phyloP scores from a whole-genome alignment of 1,140 invertebrate genomes.

The Globodera rostochiensis region DNA sequence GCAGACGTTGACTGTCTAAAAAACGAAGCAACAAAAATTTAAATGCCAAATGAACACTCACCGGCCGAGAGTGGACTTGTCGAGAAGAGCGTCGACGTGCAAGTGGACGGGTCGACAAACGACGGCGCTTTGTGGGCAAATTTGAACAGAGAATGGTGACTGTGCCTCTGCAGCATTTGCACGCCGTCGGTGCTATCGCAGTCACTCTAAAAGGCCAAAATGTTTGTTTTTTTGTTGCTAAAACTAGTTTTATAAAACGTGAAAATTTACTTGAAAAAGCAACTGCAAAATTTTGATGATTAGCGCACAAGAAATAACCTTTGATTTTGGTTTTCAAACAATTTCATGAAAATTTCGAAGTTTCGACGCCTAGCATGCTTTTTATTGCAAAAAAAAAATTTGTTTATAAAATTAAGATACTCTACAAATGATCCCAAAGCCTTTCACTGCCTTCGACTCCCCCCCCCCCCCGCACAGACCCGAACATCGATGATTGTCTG shows the following conservation, averaged over 20 bases:
- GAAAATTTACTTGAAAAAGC: no score
- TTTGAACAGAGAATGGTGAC: slow-evolving; percentile 38
- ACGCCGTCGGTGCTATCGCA: slow-evolving; percentile 42
- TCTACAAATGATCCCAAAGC: no score
- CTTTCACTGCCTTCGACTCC: background rate
- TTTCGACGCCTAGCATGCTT: no score
- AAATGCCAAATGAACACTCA: background rate
- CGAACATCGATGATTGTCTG: slow-evolving; percentile 64
- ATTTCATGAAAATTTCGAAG: no score
- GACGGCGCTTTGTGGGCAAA: slow-evolving; percentile 42
- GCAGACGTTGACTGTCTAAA: slow-evolving; percentile 57
- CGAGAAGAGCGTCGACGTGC: slow-evolving; percentile 48
- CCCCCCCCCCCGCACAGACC: slow-evolving; percentile 32
- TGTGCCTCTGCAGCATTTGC: slow-evolving; percentile 46
- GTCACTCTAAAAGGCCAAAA: slow-evolving; percentile 43
- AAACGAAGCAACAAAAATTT: background rate
- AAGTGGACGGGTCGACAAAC: slow-evolving; percentile 35
- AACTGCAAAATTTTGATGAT: no score
- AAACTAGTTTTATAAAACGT: background rate
- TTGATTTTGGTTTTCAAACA: no score
- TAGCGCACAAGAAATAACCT: no score
- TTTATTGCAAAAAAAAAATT: no score
- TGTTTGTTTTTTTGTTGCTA: background rate
- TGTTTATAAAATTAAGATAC: no score
- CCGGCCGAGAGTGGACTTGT: slow-evolving; percentile 56